These are phyloP conservation scores for Diadegma fenestrale DNA, from an alignment of 2,888 invertebrate genomes.

Conservation along the genomic window DNA sequence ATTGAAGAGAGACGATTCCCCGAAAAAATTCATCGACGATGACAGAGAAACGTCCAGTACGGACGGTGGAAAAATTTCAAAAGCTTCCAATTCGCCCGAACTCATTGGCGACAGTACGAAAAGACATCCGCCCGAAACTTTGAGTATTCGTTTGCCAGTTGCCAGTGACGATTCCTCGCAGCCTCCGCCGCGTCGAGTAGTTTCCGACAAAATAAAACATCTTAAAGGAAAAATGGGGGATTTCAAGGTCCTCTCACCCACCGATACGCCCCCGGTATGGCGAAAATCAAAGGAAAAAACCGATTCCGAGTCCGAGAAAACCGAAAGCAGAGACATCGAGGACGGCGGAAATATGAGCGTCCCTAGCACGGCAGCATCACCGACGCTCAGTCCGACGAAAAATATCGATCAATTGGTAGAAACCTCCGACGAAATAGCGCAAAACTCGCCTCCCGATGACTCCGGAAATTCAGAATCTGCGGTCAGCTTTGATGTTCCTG, in stretches of 20 bases:
- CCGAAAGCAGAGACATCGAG: constrained; percentile 76
- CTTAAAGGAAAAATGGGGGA: constrained; percentile 82
- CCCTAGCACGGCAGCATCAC: constrained; percentile 73
- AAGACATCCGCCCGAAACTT: constrained; percentile 79
- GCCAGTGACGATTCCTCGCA: constrained; percentile 72
- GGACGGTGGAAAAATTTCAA: constrained; percentile 63
- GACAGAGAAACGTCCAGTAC: constrained; percentile 46
- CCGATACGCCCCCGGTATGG: constrained; percentile 78
- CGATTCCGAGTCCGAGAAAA: constrained; percentile 70
- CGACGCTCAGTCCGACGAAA: constrained; percentile 73
- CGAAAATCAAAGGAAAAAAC: constrained; percentile 78
- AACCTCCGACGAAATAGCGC: constrained; percentile 67
- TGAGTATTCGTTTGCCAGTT: constrained; percentile 74
- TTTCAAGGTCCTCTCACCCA: constrained; percentile 82
- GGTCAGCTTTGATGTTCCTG: constrained; percentile 82
- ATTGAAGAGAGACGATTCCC: background rate
- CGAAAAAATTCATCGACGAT: constrained; percentile 16
- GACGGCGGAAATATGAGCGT: constrained; percentile 78
- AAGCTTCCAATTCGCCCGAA: constrained; percentile 50
- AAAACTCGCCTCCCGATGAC: constrained; percentile 66
- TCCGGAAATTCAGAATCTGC: constrained; percentile 75
- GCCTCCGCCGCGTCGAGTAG: constrained; percentile 71
- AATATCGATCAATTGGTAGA: constrained; percentile 65
- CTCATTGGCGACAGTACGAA: constrained; percentile 62
- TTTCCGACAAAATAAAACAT: constrained; percentile 82